Percentiles rank a stretch among this genome's conserved stretches.
Evolutionary conservation across 2,888 invertebrate species (phyloP).

Genomic region (Brachylomia viminalis): DNA sequence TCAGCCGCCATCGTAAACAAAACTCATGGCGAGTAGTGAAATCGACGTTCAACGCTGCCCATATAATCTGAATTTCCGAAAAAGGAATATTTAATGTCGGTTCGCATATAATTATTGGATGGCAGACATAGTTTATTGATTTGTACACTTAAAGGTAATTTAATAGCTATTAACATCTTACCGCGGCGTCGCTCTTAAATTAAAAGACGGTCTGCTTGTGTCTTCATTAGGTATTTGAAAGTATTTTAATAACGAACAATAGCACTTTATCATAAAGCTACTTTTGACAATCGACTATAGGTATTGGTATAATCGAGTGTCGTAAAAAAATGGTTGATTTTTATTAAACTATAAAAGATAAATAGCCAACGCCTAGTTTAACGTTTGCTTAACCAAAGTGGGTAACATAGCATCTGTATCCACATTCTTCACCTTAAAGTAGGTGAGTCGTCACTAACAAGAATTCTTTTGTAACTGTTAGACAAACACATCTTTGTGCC

Average conservation of each 20-base stretch:
- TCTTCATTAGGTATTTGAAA: slow-evolving; percentile 46
- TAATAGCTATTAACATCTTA: slow-evolving; percentile 55
- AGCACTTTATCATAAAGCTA: slow-evolving; percentile 4
- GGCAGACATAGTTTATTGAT: slow-evolving; percentile 63
- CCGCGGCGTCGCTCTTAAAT: slow-evolving; percentile 33
- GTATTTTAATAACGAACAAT: slow-evolving; percentile 38
- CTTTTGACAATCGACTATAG: background rate
- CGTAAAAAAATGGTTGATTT: slow-evolving; percentile 31
- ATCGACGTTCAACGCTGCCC: slow-evolving; percentile 74
- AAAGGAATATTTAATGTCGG: slow-evolving; percentile 70
- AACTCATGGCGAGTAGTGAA: slow-evolving; percentile 68
- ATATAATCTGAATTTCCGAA: slow-evolving; percentile 79
- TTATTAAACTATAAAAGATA: slow-evolving; percentile 35
- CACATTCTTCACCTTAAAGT: slow-evolving; percentile 62
- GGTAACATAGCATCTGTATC: slow-evolving; percentile 61
- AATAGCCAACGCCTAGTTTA: slow-evolving; percentile 34
- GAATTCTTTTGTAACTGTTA: slow-evolving; percentile 68
- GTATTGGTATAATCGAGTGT: background rate
- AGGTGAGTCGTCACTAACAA: slow-evolving; percentile 61
- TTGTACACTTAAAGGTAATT: slow-evolving; percentile 59
- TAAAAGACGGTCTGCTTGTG: slow-evolving; percentile 35
- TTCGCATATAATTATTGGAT: slow-evolving; percentile 68
- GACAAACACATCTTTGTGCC: slow-evolving; percentile 54
- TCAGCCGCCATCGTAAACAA: slow-evolving; percentile 76
- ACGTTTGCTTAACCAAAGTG: slow-evolving; percentile 57